Percentiles rank a stretch among this genome's conserved stretches.
Conservation (phyloP, 2,888 invertebrate species). For the Andrena marginata region DNA sequence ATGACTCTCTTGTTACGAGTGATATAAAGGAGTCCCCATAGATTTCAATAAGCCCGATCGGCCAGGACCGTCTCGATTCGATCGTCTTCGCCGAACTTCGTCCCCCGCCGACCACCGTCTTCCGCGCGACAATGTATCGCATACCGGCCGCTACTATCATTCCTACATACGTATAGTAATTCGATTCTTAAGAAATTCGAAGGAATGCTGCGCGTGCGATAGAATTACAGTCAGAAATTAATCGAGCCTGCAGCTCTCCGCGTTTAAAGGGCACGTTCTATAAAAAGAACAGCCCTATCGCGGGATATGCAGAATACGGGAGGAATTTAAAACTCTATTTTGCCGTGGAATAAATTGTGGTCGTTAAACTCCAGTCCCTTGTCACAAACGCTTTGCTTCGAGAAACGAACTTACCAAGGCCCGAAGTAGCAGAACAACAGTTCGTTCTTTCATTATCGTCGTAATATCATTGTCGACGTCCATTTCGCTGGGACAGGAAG, state of each 20-base stretch:
- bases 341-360: not conserved
- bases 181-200: too few species aligned
- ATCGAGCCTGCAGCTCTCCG: not conserved
- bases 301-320: slow-evolving; percentile 3
- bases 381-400: not conserved
- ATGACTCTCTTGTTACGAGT: too few species aligned
- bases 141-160: too few species aligned
- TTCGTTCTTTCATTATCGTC: slow-evolving; percentile 19
- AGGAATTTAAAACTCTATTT: slow-evolving; percentile 32
- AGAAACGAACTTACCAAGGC: not conserved
- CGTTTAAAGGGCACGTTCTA: not conserved
- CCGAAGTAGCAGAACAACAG: not conserved
- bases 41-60: too few species aligned
- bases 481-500: not conserved
- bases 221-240: too few species aligned
- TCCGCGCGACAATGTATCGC: too few species aligned
- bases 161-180: too few species aligned
- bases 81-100: too few species aligned
- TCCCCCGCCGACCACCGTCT: too few species aligned
- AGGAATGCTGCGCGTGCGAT: too few species aligned
- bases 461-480: slow-evolving; percentile 1
- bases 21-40: too few species aligned
- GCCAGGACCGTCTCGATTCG: too few species aligned
- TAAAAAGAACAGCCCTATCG: not conserved
- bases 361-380: not conserved